Evolutionary conservation across 1,140 invertebrate species (phyloP).

Genomic region (Drosophila nikananu): DNA sequence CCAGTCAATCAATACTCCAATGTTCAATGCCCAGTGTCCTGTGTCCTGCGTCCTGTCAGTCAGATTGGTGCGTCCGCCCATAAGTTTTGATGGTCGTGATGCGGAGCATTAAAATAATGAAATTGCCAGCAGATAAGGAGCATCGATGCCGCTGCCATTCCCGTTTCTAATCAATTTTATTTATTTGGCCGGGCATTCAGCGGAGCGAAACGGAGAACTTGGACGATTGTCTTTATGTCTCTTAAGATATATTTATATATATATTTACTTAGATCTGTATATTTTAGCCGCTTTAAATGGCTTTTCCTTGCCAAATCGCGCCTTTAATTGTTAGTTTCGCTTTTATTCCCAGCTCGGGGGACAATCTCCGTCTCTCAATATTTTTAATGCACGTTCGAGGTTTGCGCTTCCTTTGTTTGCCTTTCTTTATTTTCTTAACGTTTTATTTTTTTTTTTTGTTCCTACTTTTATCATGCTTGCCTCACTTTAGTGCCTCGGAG

Average conservation of each 20-base stretch:
- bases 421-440: slow-evolving; percentile 35
- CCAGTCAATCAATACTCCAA: slow-evolving; percentile 50
- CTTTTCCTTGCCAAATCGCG: slow-evolving; percentile 14
- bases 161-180: slow-evolving; percentile 76
- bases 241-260: slow-evolving; percentile 2
- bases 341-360: slow-evolving; percentile 21
- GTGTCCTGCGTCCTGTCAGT: slow-evolving; percentile 10
- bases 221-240: slow-evolving; percentile 20
- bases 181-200: slow-evolving; percentile 52
- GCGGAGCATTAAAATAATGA: slow-evolving; percentile 75
- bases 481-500: slow-evolving; percentile 55
- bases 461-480: slow-evolving; percentile 37
- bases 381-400: slow-evolving; percentile 77
- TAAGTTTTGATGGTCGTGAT: slow-evolving; percentile 60
- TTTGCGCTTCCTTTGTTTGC: slow-evolving; percentile 59
- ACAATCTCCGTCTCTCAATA: slow-evolving; percentile 41
- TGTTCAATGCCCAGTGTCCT: slow-evolving; percentile 1
- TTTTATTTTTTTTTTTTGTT: slow-evolving; percentile 3
- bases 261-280: neutral
- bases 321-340: slow-evolving; percentile 68
- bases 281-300: slow-evolving; percentile 52
- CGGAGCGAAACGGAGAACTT: slow-evolving; percentile 25
- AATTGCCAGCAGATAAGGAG: slow-evolving; percentile 74
- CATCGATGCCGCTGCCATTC: slow-evolving; percentile 19
- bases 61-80: slow-evolving; percentile 41